Evolutionary conservation across 2,113 vertebrate genomes (phyloP).

Genomic region (Crypturellus undulatus): DNA sequence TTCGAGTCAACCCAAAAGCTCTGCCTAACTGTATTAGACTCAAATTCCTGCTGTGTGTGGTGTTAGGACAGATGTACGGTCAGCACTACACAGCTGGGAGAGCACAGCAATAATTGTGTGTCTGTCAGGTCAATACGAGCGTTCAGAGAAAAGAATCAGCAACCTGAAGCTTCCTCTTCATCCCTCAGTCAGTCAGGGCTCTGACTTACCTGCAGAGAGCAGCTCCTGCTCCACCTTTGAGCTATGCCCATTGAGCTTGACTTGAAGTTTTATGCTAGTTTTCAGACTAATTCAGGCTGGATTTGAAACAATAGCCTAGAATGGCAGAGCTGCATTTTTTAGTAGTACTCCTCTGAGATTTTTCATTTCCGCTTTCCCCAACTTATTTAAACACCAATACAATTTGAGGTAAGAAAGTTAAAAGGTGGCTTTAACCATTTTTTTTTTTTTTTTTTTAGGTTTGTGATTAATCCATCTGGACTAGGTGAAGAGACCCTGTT

Average conservation of each 20-base stretch:
- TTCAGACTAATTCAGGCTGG: background rate
- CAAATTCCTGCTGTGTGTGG: background rate
- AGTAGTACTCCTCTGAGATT: background rate
- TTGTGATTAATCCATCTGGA: background rate
- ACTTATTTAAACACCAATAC: background rate
- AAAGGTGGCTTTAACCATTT: background rate
- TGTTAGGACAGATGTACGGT: rapidly evolving
- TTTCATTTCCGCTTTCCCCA: background rate
- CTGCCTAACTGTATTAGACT: background rate
- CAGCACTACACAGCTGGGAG: background rate
- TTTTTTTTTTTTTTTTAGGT: background rate
- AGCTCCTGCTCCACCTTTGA: background rate
- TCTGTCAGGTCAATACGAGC: background rate
- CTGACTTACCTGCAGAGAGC: background rate
- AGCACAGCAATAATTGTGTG: rapidly evolving
- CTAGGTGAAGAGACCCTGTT: background rate
- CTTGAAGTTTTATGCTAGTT: background rate
- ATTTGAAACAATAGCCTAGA: background rate
- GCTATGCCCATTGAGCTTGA: background rate
- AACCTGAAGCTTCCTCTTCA: background rate
- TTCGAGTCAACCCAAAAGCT: background rate
- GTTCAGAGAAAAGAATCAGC: background rate
- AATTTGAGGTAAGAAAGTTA: background rate
- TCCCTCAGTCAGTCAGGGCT: background rate
- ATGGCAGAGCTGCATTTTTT: background rate